Evolutionary conservation across 2,888 invertebrate species (phyloP), one percentile per base, ranked within the genome.

Genomic region (Microctonus brassicae): DNA sequence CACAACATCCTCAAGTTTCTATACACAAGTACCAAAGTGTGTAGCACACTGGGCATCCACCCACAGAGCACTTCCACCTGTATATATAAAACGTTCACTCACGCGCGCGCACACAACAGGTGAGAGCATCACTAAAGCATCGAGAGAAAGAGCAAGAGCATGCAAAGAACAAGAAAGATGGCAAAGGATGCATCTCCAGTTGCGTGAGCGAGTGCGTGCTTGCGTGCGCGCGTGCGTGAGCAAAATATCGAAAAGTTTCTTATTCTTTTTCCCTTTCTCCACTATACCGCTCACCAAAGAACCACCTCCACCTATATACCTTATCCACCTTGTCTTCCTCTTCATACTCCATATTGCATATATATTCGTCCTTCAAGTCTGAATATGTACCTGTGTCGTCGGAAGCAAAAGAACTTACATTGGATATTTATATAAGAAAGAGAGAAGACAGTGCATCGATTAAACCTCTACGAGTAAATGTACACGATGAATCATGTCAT

Each of bases 191-290:
- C 29, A 67, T 57, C 63, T 39, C 20, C 47, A 64, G 68, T 75
- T 74, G 74, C 75, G 75, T 77, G 75, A 70, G 74, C 69, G 57
- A 71, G 72, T 79, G 80, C 80, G 75, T 79, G 80, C 75, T 78
- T 78, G 81, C 79, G 81, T 81, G 82, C 81, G 80, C 79, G 83
- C 84, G 83, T 85, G 86, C 86, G 84, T 85, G 84, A 84, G 82
- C 83, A 78, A 85, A 86, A 85, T 84, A 85, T 83, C 85, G 80
- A 85, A 83, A 85, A 62, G 57, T 73, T 73, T 55, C 36, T 53
- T 73, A 52, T 71, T 64, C 58, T 70, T 55, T 60, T 58, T 67
- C 69, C 42, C 34, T 61, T 55, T 42, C 60, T 62, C 61, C 55
- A 58, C 39, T 47, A 47, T 47, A 47, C 47, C 17, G 47, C 17